Evolutionary conservation across 2,113 vertebrate species (phyloP).

Genomic region (Tretioscincus oriximinensis): DNA sequence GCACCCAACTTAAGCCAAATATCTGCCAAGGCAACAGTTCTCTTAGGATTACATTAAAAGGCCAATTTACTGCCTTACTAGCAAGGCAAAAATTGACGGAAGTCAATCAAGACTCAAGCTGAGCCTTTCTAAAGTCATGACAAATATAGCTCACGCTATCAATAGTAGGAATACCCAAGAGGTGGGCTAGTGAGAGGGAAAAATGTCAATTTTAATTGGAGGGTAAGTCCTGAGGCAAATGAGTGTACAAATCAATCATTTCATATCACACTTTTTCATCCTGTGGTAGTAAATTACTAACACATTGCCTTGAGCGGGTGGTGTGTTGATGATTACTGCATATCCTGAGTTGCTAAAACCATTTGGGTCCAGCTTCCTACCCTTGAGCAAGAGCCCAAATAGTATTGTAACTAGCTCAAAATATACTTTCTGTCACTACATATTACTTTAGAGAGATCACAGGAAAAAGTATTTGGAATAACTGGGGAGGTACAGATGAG

Average conservation of each 20-base stretch:
- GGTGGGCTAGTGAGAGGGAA: neutral
- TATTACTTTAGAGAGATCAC: slow-evolving; percentile 8
- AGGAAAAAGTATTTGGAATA: accelerated
- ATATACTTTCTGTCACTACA: neutral
- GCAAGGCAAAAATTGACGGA: neutral
- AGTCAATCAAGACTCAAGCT: neutral
- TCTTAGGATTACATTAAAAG: neutral
- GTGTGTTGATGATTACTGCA: slow-evolving; percentile 17
- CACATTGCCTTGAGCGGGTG: slow-evolving; percentile 5
- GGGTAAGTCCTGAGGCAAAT: neutral
- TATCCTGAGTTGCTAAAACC: neutral
- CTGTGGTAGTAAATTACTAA: neutral
- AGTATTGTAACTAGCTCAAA: slow-evolving; percentile 24
- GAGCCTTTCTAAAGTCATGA: neutral
- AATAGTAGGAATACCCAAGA: neutral
- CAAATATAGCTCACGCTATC: neutral
- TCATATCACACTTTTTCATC: slow-evolving; percentile 14
- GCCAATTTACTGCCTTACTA: neutral
- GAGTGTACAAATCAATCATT: neutral
- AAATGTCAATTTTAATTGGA: neutral
- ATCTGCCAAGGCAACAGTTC: neutral
- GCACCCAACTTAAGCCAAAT: neutral
- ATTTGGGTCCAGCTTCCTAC: slow-evolving; percentile 14
- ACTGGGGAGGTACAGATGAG: slow-evolving; percentile 1
- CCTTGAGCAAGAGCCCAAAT: slow-evolving; percentile 7